Evolutionary conservation across 1,140 invertebrate species (phyloP).

Genomic region (Penaeus vannamei): DNA sequence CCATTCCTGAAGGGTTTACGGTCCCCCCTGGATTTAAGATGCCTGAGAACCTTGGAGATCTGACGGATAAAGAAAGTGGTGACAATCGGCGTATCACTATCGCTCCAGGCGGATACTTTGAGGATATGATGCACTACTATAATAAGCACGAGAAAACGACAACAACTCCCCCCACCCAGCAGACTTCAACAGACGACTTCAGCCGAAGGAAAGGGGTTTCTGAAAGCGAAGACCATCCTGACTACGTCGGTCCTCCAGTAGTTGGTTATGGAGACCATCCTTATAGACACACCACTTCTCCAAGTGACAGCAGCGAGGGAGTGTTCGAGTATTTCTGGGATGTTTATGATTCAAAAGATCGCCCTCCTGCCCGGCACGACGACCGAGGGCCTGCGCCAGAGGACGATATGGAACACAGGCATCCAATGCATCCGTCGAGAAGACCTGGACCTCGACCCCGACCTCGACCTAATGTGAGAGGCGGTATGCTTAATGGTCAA

Average conservation of each 20-base stretch:
- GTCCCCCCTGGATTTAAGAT: slow-evolving; percentile 38
- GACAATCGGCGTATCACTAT: not conserved
- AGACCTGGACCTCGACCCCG: slow-evolving; percentile 30
- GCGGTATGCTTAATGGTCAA: not conserved
- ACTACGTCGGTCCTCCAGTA: slow-evolving; percentile 52
- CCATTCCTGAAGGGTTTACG: slow-evolving; percentile 41
- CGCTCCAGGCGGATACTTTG: slow-evolving; percentile 34
- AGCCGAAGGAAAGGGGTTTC: slow-evolving; percentile 49
- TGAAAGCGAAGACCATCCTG: not conserved
- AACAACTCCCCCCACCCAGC: not conserved
- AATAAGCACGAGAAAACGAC: slow-evolving; percentile 47
- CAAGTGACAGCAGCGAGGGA: slow-evolving; percentile 3
- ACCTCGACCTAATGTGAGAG: not conserved
- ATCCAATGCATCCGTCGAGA: not conserved
- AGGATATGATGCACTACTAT: slow-evolving; percentile 57
- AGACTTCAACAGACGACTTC: not conserved
- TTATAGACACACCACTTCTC: not conserved
- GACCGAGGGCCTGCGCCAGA: slow-evolving; percentile 55
- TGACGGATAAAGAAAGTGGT: slow-evolving; percentile 8
- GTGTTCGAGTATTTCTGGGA: slow-evolving; percentile 56
- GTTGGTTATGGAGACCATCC: slow-evolving; percentile 55
- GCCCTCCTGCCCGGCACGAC: slow-evolving; percentile 47
- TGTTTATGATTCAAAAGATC: slow-evolving; percentile 35
- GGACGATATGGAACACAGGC: not conserved
- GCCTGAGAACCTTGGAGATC: slow-evolving; percentile 21